phyloP scores from a whole-genome alignment of 2,888 invertebrate species.

The Ophraella communa region DNA sequence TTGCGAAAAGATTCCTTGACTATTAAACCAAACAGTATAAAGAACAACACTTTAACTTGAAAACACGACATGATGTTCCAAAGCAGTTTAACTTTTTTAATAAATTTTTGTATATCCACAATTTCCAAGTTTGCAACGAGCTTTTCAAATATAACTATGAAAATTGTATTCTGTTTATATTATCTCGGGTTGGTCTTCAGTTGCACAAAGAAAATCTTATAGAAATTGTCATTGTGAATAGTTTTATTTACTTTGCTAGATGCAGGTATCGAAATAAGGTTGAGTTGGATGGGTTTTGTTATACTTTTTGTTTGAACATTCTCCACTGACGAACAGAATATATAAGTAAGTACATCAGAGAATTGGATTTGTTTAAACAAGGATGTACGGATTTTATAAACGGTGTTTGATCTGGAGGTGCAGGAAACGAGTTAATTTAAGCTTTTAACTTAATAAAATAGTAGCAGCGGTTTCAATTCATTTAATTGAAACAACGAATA shows the following conservation, averaged over 20 bases:
- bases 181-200: background rate
- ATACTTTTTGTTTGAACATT: background rate
- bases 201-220: slow-evolving; percentile 3
- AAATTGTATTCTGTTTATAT: background rate
- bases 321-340: background rate
- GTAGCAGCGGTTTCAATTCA: too few species aligned
- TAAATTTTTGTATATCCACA: background rate
- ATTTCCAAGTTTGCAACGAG: background rate
- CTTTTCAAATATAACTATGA: background rate
- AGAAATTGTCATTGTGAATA: background rate
- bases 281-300: background rate
- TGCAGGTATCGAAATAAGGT: background rate
- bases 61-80: background rate
- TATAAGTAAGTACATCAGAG: background rate
- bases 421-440: background rate
- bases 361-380: background rate
- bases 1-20: too few species aligned
- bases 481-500: too few species aligned
- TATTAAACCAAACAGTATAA: background rate
- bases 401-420: background rate
- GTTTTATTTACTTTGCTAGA: slow-evolving; percentile 1
- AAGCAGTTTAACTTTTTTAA: background rate
- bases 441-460: too few species aligned
- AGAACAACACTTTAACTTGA: background rate
- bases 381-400: background rate